Evolutionary conservation across 2,888 invertebrate genomes (phyloP).

Genomic region (Patella depressa): DNA sequence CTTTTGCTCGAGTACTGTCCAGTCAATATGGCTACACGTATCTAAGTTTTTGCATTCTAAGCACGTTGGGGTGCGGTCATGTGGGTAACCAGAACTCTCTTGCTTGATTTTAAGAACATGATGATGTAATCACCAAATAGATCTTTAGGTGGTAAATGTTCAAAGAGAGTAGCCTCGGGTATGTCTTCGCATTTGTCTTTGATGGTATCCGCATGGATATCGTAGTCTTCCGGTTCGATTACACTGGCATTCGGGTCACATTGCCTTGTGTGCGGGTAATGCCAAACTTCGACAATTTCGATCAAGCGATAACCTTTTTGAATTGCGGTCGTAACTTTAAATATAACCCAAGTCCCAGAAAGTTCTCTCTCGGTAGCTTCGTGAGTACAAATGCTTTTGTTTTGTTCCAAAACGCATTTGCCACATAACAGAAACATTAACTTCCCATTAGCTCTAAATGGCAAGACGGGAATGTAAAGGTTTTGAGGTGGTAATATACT

Average conservation of each 20-base stretch:
- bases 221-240: not conserved
- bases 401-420: not conserved
- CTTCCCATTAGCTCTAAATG: too few relatives aligned
- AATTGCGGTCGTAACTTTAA: not conserved
- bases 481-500: not conserved
- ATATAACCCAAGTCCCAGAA: not conserved
- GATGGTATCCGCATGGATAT: not conserved
- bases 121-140: not conserved
- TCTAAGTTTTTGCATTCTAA: not conserved
- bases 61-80: not conserved
- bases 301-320: not conserved
- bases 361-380: not conserved
- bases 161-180: not conserved
- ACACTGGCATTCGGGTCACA: not conserved
- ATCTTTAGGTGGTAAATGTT: not conserved
- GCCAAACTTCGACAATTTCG: not conserved
- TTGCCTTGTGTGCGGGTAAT: not conserved
- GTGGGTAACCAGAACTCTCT: not conserved
- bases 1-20: not conserved
- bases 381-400: not conserved
- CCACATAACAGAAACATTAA: not conserved
- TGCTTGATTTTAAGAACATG: not conserved
- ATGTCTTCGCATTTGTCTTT: not conserved
- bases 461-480: too few relatives aligned
- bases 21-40: not conserved